phyloP scores from a whole-genome alignment of 2,888 invertebrate species.

The Eupithecia centaureata region DNA sequence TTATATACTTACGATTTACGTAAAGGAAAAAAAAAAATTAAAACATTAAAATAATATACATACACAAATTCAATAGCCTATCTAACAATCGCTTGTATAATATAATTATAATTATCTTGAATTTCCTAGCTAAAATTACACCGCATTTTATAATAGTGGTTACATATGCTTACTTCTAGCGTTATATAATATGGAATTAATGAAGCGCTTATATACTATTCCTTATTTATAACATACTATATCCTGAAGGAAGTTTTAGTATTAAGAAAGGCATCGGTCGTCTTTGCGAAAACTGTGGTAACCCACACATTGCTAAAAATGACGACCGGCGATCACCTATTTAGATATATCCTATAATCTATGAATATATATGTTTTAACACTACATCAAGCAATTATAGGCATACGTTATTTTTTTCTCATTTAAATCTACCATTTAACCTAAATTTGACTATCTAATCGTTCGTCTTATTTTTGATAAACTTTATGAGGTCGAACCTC shows the following conservation, averaged over 20 bases:
- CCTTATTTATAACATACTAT: slow-evolving; percentile 47
- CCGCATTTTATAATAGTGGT: slow-evolving; percentile 61
- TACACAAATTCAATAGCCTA: slow-evolving; percentile 64
- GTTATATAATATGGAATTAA: slow-evolving; percentile 53
- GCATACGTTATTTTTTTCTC: slow-evolving; percentile 60
- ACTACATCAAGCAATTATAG: slow-evolving; percentile 68
- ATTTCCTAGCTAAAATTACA: slow-evolving; percentile 71
- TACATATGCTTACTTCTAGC: slow-evolving; percentile 49
- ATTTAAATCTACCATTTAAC: slow-evolving; percentile 60
- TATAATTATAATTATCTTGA: slow-evolving; percentile 63
- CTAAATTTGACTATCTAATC: slow-evolving; percentile 78
- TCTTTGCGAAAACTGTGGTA: slow-evolving; percentile 45
- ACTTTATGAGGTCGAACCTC: slow-evolving; percentile 68
- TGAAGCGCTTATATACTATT: slow-evolving; percentile 55
- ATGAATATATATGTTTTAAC: slow-evolving; percentile 63
- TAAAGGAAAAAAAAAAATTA: slow-evolving; percentile 32
- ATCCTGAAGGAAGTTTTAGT: slow-evolving; percentile 68
- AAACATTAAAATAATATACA: slow-evolving; percentile 32
- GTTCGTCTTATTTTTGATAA: slow-evolving; percentile 66
- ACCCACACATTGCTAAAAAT: slow-evolving; percentile 39
- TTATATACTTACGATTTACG: slow-evolving; percentile 41
- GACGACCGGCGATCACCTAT: slow-evolving; percentile 47
- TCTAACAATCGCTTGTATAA: slow-evolving; percentile 71
- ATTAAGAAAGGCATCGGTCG: slow-evolving; percentile 68
- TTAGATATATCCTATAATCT: slow-evolving; percentile 41